Evolutionary conservation across 2,113 vertebrate species (phyloP), one percentile per base, ranked within the genome.

Genomic region (Neodontobutis hainanensis): DNA sequence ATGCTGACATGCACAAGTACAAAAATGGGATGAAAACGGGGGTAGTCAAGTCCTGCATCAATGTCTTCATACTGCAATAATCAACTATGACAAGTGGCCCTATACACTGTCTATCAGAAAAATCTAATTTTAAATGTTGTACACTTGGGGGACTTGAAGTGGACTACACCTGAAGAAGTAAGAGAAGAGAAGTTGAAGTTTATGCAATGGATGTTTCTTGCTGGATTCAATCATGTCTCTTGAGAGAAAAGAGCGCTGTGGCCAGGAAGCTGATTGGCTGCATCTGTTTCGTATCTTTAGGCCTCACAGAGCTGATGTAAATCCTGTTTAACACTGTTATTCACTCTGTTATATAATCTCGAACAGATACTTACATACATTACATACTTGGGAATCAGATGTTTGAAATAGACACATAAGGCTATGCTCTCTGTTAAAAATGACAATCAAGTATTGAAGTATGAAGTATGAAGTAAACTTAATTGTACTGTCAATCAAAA

Each of bases 271-370:
- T 48, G 72, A 68, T 62, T 50, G 65, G 72, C 32, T 68, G 36
- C 65, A 68, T 68, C 72, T 75, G 72, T 58, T 57, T 75, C 38
- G 7, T 45, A 65, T 65, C 55, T 65, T 35, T 61, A 8, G 34
- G 3, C 52, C 12, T 35, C 52, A 36, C 5, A 47, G 47, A 47
- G 40, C 8, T 11, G 27, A 59, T 55, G 34, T 61, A 55, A 46
- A 60, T 61, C 49, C 62, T 52, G 47, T 16, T 51, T 16, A 10
- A 8, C n/a, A 14, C 9, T 35, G 44, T 16, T 11, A 12, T 12
- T 19, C 27, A 8, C 5, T 51, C 66, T 48, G 11, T 12, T 46
- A 46, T 46, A 46, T 46, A 55, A 55, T 36, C 12, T 14, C 14
- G 12, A 38, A 34, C 52, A 55, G 52, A 8, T 34, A 34, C n/a